phyloP scores from a whole-genome alignment of 2,888 invertebrate species.

The Hedychridium roseum region DNA sequence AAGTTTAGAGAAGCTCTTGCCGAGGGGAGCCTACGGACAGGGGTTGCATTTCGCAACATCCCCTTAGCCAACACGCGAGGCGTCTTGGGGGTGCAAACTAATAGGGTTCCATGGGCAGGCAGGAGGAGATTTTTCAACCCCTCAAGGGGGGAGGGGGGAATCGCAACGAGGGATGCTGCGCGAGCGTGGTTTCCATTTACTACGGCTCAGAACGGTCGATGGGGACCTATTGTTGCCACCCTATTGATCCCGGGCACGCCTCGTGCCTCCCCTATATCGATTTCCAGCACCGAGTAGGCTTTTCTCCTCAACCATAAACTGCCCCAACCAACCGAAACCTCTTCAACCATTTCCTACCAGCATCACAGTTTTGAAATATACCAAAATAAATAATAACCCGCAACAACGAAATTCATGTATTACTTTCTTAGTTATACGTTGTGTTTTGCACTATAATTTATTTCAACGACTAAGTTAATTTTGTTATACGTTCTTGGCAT shows the following conservation, averaged over 20 bases:
- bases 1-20: slow-evolving; percentile 42
- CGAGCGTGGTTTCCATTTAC: slow-evolving; percentile 25
- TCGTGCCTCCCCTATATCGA: slow-evolving; percentile 25
- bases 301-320: too few species aligned
- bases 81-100: slow-evolving; percentile 51
- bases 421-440: too few species aligned
- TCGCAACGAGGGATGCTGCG: slow-evolving; percentile 33
- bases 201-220: slow-evolving; percentile 12
- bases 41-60: slow-evolving; percentile 31
- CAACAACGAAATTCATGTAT: too few species aligned
- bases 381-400: too few species aligned
- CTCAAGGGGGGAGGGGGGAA: slow-evolving; percentile 20
- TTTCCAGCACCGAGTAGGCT: too few species aligned
- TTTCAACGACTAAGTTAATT: too few species aligned
- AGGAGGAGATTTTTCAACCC: slow-evolving; percentile 22
- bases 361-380: too few species aligned
- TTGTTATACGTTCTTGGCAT: too few species aligned
- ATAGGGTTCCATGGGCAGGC: slow-evolving; percentile 32
- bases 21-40: slow-evolving; percentile 22
- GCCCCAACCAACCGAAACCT: too few species aligned
- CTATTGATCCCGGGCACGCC: slow-evolving; percentile 27
- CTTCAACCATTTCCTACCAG: too few species aligned
- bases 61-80: slow-evolving; percentile 35
- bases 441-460: too few species aligned
- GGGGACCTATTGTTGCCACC: slow-evolving; percentile 26